Conservation (phyloP, 2,113 vertebrate species). For the Entelurus aequoreus region DNA sequence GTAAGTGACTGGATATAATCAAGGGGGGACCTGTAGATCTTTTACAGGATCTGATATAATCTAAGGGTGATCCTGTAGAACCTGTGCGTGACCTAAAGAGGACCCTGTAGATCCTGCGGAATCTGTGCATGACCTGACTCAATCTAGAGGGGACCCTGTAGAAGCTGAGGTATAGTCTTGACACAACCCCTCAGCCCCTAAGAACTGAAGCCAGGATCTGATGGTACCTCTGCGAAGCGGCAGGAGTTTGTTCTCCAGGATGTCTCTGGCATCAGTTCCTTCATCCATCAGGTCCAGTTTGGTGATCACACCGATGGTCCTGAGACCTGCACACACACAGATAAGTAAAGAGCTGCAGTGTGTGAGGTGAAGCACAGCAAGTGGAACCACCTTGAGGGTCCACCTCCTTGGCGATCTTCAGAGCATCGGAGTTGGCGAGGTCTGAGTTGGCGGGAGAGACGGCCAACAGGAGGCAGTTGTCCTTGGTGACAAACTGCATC, state of each 20-base stretch:
- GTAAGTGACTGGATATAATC: too few species aligned
- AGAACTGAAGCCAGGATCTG: not conserved
- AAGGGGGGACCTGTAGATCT: too few species aligned
- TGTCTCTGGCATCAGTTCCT: conserved; percentile 90
- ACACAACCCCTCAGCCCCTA: not conserved
- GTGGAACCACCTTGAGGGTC: conserved; percentile 83
- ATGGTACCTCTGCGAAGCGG: conserved; percentile 84
- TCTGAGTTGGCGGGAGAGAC: conserved; percentile 95
- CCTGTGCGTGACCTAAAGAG: too few species aligned
- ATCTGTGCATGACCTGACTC: too few species aligned
- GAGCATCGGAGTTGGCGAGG: conserved; percentile 93
- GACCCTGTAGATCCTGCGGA: too few species aligned
- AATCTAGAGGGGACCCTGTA: too few species aligned
- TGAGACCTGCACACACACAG: conserved; percentile 70
- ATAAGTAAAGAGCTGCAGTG: not conserved
- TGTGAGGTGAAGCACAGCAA: too few species aligned
- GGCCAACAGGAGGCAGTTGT: conserved; percentile 91
- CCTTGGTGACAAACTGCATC: conserved; percentile 95
- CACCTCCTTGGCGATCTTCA: conserved; percentile 94
- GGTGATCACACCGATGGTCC: conserved; percentile 95
- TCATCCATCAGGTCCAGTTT: conserved; percentile 97
- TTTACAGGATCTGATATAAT: too few species aligned
- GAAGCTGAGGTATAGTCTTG: too few species aligned
- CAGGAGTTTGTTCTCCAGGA: conserved; percentile 92
- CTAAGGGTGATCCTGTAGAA: too few species aligned